Evolutionary conservation across 2,797 vertebrate species (phyloP).

Genomic region (Aeoliscus strigatus): DNA sequence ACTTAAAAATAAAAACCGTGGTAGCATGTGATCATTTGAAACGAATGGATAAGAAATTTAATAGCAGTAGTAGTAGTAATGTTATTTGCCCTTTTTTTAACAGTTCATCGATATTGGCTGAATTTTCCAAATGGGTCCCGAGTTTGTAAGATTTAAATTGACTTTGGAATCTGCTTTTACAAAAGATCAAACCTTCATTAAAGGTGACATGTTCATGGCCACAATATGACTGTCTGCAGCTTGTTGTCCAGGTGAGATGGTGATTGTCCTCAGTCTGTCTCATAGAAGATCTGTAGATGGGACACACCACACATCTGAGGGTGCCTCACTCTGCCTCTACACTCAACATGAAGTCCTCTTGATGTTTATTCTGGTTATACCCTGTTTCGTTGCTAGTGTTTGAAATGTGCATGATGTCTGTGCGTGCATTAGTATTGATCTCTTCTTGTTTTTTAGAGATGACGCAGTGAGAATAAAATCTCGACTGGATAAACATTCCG

Average conservation of each 20-base stretch:
- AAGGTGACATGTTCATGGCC: slow-evolving; percentile 8
- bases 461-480: slow-evolving; percentile 8
- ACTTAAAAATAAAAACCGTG: too few species aligned
- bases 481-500: slow-evolving; percentile 42
- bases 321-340: slow-evolving; percentile 2
- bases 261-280: slow-evolving; percentile 19
- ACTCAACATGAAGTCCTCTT: neutral
- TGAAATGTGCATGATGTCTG: neutral
- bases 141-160: neutral
- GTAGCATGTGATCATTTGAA: too few species aligned
- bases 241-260: slow-evolving; percentile 6
- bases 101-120: neutral
- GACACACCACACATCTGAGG: slow-evolving; percentile 19
- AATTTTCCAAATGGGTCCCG: neutral
- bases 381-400: slow-evolving; percentile 3
- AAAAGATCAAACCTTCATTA: slow-evolving; percentile 10
- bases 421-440: neutral
- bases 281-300: slow-evolving; percentile 11
- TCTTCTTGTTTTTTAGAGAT: slow-evolving; percentile 1
- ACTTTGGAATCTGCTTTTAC: neutral
- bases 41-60: too few species aligned
- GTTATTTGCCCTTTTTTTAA: too few species aligned
- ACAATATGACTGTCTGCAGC: slow-evolving; percentile 20
- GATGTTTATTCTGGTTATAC: neutral
- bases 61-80: too few species aligned